Conservation (phyloP, 2,888 invertebrate genomes). For the Sphaerophoria rueppellii region DNA sequence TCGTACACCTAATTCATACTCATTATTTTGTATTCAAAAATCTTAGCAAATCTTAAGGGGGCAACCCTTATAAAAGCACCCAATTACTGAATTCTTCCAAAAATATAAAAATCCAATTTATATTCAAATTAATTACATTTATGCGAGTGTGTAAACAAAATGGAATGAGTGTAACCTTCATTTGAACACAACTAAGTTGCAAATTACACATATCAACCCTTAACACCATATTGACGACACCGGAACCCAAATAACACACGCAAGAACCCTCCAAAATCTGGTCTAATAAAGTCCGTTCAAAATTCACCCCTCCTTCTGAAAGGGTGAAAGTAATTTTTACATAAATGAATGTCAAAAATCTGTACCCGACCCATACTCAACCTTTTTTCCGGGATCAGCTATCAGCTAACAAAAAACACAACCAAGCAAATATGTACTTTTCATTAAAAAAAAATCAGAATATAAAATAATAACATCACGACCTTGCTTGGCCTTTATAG, state of each 20-base stretch:
- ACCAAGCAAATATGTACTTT: conserved; percentile 31
- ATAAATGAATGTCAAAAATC: conserved; percentile 62
- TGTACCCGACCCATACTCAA: conserved; percentile 60
- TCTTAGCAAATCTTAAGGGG: too few relatives aligned
- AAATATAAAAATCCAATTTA: conserved; percentile 67
- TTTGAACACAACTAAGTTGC: conserved; percentile 22
- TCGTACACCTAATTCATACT: too few relatives aligned
- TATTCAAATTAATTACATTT: conserved; percentile 71
- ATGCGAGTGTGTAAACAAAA: conserved; percentile 30
- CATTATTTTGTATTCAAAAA: too few relatives aligned
- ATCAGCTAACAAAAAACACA: background rate
- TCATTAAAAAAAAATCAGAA: background rate
- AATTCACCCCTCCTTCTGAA: conserved; percentile 40
- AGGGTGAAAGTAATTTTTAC: conserved; percentile 21
- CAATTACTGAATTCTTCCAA: background rate
- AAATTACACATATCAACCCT: conserved; percentile 70
- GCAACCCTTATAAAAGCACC: too few relatives aligned
- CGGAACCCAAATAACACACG: conserved; percentile 10
- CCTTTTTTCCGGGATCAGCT: conserved; percentile 1
- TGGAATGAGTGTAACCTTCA: background rate
- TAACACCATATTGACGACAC: conserved; percentile 4
- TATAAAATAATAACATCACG: conserved; percentile 34
- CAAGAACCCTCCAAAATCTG: conserved; percentile 9
- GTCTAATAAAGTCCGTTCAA: conserved; percentile 3
- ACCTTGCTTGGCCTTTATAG: conserved; percentile 42